Evolutionary conservation across 30 jellyfish, hydroid and myxozoan species (phyloP).

Genomic region (Hydractinia symbiolongicarpus): DNA sequence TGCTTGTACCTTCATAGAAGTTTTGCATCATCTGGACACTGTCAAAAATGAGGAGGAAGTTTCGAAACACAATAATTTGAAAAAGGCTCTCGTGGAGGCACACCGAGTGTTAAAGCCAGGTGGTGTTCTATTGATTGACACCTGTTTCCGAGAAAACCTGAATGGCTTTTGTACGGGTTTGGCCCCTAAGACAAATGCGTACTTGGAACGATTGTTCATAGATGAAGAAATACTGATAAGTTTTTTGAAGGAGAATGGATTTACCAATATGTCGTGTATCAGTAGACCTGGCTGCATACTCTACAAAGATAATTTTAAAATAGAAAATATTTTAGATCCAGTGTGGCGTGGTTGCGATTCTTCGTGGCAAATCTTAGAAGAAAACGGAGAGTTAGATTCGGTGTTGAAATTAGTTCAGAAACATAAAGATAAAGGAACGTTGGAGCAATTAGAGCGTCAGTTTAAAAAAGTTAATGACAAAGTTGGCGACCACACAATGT

Average conservation of each 20-base stretch:
- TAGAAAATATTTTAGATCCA: constrained; percentile 1
- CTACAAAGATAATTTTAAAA: not conserved
- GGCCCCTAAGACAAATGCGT: constrained; percentile 3
- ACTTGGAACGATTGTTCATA: not conserved
- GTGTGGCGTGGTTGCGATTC: constrained; percentile 26
- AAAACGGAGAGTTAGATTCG: constrained; percentile 5
- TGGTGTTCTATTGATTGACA: constrained; percentile 63
- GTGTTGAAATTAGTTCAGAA: constrained; percentile 10
- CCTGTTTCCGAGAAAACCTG: not conserved
- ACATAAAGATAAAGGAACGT: not conserved
- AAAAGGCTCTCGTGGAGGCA: constrained; percentile 47
- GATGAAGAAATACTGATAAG: not conserved
- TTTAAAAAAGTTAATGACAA: no score
- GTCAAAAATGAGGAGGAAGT: not conserved
- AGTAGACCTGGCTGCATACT: constrained; percentile 21
- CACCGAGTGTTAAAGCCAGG: constrained; percentile 72
- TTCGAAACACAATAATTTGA: constrained; percentile 29
- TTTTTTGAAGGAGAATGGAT: constrained; percentile 7
- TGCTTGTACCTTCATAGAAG: constrained; percentile 62
- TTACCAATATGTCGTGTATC: not conserved
- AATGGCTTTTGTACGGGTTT: constrained; percentile 13
- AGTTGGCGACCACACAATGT: no score
- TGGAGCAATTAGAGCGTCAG: not conserved
- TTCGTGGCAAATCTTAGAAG: constrained; percentile 10
- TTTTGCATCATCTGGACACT: constrained; percentile 67